Evolutionary conservation across 2,797 vertebrate genomes (phyloP).

Genomic region (Oreonectes daqikongensis): DNA sequence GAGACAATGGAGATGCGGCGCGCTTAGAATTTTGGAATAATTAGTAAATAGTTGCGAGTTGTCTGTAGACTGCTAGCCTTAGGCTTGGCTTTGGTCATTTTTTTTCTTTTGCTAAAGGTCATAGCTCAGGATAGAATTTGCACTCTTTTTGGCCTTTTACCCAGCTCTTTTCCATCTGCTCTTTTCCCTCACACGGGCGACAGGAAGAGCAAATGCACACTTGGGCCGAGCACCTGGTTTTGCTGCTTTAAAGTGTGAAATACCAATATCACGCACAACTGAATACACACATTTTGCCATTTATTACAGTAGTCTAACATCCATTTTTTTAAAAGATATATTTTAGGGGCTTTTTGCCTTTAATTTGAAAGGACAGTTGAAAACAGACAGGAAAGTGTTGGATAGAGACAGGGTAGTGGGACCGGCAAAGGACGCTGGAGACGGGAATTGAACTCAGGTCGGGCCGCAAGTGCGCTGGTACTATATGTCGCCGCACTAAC

Average conservation of each 20-base stretch:
- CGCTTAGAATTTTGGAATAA: constrained; percentile 45
- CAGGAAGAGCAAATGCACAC: constrained; percentile 38
- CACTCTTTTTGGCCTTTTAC: constrained; percentile 53
- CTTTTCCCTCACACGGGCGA: background rate
- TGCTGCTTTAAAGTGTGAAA: constrained; percentile 42
- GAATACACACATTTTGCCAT: constrained; percentile 40
- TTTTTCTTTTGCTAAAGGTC: constrained; percentile 57
- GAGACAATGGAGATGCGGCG: constrained; percentile 25
- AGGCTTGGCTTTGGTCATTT: constrained; percentile 20
- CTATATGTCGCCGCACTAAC: no score
- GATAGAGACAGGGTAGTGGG: no score
- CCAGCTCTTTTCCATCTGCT: constrained; percentile 15
- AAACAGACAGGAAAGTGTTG: no score
- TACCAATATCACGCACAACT: constrained; percentile 26
- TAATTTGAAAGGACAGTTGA: no score
- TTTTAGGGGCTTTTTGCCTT: no score
- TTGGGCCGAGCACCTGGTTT: constrained; percentile 11
- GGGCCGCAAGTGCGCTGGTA: no score
- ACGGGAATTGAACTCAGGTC: no score
- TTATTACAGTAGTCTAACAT: constrained; percentile 39
- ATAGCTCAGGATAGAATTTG: constrained; percentile 56
- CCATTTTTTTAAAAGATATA: no score
- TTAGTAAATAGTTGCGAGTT: constrained; percentile 48
- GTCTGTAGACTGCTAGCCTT: constrained; percentile 36
- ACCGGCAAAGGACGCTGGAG: no score